Conservation (phyloP, 2,113 vertebrate species). For the Holacanthus passer region DNA sequence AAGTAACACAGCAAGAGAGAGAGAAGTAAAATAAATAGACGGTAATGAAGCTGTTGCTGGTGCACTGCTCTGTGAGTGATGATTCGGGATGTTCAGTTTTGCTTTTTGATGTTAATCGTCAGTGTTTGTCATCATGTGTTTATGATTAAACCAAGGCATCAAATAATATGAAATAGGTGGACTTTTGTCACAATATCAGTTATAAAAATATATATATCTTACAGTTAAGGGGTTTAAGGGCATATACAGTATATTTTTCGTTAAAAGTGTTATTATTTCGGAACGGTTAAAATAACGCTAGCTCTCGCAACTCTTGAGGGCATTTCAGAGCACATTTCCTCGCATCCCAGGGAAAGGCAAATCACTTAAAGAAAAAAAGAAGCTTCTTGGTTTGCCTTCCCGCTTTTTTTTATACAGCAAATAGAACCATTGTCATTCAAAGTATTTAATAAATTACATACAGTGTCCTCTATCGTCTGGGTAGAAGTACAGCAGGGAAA, state of each 20-base stretch:
- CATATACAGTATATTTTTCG: constrained; percentile 70
- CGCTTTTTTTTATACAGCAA: constrained; percentile 71
- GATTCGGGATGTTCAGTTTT: constrained; percentile 28
- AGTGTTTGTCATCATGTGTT: constrained; percentile 29
- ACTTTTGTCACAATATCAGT: constrained; percentile 78
- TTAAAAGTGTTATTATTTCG: constrained; percentile 77
- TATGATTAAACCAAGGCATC: constrained; percentile 66
- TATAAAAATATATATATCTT: constrained; percentile 89
- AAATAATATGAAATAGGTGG: constrained; percentile 77
- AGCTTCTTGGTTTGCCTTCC: constrained; percentile 68
- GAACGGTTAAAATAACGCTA: constrained; percentile 68
- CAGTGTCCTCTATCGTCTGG: constrained; percentile 74
- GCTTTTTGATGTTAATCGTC: constrained; percentile 35
- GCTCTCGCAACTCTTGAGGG: constrained; percentile 55
- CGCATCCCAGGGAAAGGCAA: constrained; percentile 60
- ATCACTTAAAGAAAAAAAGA: constrained; percentile 50
- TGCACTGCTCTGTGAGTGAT: constrained; percentile 51
- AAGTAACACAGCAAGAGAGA: constrained; percentile 6
- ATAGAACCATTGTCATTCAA: constrained; percentile 78
- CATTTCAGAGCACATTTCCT: constrained; percentile 53
- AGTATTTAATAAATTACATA: constrained; percentile 80
- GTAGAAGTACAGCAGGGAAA: constrained; percentile 75
- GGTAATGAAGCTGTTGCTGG: constrained; percentile 68
- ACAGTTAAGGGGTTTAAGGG: constrained; percentile 78
- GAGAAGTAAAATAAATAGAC: constrained; percentile 47